Evolutionary conservation across 2,888 invertebrate species (phyloP).

Genomic region (Laothoe populi): DNA sequence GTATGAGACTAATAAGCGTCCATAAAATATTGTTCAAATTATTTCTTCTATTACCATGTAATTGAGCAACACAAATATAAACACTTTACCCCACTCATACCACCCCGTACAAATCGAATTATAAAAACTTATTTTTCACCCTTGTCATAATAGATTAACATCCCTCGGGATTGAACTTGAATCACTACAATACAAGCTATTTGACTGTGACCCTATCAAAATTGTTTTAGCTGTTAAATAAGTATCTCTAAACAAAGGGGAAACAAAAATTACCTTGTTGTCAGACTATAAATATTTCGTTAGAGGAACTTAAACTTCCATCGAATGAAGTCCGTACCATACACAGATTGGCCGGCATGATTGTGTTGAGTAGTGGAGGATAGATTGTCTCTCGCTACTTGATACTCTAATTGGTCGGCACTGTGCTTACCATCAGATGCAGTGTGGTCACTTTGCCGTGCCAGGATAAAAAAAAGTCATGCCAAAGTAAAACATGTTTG

Average conservation of each 20-base stretch:
- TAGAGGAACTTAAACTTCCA: no score
- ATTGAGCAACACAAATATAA: constrained; percentile 12
- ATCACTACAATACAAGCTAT: constrained; percentile 9
- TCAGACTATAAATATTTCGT: background rate
- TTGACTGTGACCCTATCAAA: constrained; percentile 13
- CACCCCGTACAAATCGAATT: constrained; percentile 18
- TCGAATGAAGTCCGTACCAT: no score
- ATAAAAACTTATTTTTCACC: constrained; percentile 22
- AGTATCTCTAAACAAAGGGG: constrained; percentile 17
- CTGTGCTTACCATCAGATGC: no score
- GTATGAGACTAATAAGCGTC: background rate
- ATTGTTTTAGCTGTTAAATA: constrained; percentile 17
- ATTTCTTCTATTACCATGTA: constrained; percentile 7
- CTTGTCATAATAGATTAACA: constrained; percentile 22
- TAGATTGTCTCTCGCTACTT: no score
- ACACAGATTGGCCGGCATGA: no score
- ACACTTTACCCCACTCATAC: constrained; percentile 11
- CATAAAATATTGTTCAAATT: background rate
- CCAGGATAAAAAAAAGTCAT: no score
- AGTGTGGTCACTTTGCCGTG: no score
- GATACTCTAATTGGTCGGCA: no score
- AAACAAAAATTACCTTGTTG: background rate
- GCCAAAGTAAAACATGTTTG: no score
- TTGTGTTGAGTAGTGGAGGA: no score
- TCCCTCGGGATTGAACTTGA: constrained; percentile 9